Percentiles rank a stretch among this genome's conserved stretches.
phyloP scores from a whole-genome alignment of 2,888 invertebrate species.

The Ephialtes manifestator region DNA sequence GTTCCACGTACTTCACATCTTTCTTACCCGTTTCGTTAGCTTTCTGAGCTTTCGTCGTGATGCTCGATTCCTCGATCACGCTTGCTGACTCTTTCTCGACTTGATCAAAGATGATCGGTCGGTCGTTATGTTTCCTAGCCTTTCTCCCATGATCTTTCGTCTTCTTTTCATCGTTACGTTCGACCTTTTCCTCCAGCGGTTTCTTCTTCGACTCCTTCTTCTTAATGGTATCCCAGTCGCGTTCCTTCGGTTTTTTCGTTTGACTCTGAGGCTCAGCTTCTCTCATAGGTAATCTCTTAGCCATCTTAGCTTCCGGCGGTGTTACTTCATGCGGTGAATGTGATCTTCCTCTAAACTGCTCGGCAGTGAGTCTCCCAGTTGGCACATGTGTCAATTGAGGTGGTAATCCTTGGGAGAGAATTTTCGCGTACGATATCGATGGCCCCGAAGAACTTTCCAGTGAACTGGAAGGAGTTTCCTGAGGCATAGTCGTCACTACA shows the following conservation, averaged over 20 bases:
- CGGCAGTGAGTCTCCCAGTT: conserved; percentile 11
- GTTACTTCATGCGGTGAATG: conserved; percentile 74
- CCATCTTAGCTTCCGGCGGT: conserved; percentile 67
- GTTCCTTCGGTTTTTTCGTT: conserved; percentile 66
- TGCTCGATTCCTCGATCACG: conserved; percentile 47
- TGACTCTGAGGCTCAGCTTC: conserved; percentile 40
- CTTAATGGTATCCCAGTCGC: conserved; percentile 77
- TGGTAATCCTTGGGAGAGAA: conserved; percentile 89
- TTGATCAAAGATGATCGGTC: conserved; percentile 51
- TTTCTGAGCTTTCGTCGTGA: conserved; percentile 42
- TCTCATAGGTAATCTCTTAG: conserved; percentile 42
- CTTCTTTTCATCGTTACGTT: conserved; percentile 67
- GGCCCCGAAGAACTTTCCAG: conserved; percentile 71
- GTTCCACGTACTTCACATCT: conserved; percentile 75
- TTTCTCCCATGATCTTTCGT: conserved; percentile 63
- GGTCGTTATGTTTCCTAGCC: conserved; percentile 69
- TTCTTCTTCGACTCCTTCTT: conserved; percentile 75
- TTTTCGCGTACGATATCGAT: conserved; percentile 90
- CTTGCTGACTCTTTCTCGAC: conserved; percentile 56
- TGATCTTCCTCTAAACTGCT: conserved; percentile 65
- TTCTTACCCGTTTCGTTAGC: conserved; percentile 70
- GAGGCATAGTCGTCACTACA: background rate
- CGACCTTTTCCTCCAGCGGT: conserved; percentile 63
- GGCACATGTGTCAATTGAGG: conserved; percentile 83
- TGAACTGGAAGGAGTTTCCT: conserved; percentile 44